phyloP scores from a whole-genome alignment of 2,888 invertebrate genomes.

The Aspidiotus rigidus region DNA sequence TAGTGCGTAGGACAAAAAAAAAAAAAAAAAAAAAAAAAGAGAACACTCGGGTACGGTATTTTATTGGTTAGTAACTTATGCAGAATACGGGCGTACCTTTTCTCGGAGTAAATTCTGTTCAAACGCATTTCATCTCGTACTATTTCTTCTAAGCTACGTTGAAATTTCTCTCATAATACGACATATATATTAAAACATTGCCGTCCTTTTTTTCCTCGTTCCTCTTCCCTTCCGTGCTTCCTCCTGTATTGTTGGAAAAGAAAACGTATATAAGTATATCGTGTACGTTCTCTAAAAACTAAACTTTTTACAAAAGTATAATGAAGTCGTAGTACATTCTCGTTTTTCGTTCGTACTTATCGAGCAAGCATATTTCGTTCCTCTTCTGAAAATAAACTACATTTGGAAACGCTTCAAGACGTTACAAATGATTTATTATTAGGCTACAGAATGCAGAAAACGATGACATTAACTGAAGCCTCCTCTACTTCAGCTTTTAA shows the following conservation, averaged over 20 bases:
- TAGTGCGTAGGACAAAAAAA: too few relatives aligned
- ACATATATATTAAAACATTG: background rate
- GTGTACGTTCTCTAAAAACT: background rate
- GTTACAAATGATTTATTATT: slow-evolving; percentile 26
- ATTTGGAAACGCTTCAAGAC: slow-evolving; percentile 24
- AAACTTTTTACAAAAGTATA: background rate
- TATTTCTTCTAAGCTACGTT: slow-evolving; percentile 1
- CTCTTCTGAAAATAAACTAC: slow-evolving; percentile 25
- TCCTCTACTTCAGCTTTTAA: background rate
- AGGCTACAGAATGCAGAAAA: slow-evolving; percentile 9
- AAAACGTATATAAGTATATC: too few relatives aligned
- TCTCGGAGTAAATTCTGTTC: too few relatives aligned
- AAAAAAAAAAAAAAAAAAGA: too few relatives aligned
- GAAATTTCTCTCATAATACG: background rate
- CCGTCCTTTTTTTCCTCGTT: background rate
- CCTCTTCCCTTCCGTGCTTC: background rate
- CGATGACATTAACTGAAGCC: slow-evolving; percentile 10
- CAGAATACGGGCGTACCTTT: background rate
- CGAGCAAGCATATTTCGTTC: background rate
- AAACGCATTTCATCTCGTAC: background rate
- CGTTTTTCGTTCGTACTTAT: background rate
- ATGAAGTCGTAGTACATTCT: slow-evolving; percentile 2
- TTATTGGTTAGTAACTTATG: too few relatives aligned
- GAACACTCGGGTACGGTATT: too few relatives aligned
- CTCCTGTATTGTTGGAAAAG: too few relatives aligned